phyloP scores from a whole-genome alignment of 2,888 invertebrate genomes.

The Heliconius sara region DNA sequence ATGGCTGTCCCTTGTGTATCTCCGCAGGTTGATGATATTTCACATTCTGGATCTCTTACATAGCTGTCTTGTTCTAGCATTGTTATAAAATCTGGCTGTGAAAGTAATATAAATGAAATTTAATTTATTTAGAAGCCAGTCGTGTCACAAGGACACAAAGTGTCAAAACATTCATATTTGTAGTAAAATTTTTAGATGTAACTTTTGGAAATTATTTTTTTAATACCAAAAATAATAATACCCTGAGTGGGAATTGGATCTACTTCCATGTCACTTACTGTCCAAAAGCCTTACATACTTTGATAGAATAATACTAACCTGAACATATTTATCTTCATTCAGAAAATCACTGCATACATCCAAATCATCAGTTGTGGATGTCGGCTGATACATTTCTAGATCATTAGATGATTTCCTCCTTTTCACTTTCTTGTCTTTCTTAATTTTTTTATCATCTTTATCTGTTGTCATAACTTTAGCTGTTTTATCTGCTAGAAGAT shows the following conservation, averaged over 20 bases:
- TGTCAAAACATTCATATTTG: no score
- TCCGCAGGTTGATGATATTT: conserved; percentile 73
- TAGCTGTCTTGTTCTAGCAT: conserved; percentile 76
- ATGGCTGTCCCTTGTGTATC: conserved; percentile 75
- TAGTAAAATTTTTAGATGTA: not conserved
- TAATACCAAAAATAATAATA: no score
- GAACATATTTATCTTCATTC: conserved; percentile 74
- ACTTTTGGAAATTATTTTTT: no score
- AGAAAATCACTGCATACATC: conserved; percentile 70
- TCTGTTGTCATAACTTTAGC: conserved; percentile 78
- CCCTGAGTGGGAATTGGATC: no score
- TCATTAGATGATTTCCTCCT: conserved; percentile 77
- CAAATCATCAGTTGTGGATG: conserved; percentile 77
- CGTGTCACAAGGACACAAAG: no score
- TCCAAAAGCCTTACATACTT: no score
- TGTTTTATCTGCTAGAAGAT: conserved; percentile 74
- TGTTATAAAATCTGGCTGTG: conserved; percentile 75
- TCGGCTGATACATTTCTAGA: conserved; percentile 77
- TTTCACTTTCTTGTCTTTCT: conserved; percentile 65
- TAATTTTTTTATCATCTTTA: conserved; percentile 57
- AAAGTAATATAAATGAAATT: not conserved
- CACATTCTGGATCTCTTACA: conserved; percentile 73
- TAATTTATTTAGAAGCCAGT: not conserved
- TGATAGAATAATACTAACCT: conserved; percentile 56
- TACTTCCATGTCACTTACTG: no score